Evolutionary conservation across 2,797 vertebrate genomes (phyloP).

Genomic region (Schizothorax lantsangensis): DNA sequence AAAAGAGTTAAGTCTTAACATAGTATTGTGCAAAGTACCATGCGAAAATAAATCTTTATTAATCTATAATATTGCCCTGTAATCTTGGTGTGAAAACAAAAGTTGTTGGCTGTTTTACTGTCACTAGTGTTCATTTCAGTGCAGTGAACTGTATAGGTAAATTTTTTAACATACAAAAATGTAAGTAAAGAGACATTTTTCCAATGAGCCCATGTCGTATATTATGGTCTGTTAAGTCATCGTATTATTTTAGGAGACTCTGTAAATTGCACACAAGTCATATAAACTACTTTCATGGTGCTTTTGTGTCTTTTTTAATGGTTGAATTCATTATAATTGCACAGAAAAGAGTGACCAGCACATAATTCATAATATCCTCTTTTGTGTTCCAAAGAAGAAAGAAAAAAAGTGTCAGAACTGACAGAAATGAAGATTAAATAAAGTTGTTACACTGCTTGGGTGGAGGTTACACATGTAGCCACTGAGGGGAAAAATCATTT

Average conservation of each 20-base stretch:
- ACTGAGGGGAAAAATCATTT: conserved; percentile 48
- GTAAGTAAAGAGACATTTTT: not conserved
- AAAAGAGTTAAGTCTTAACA: not conserved
- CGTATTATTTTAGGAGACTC: not conserved
- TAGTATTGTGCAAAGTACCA: not conserved
- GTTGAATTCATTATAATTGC: not conserved
- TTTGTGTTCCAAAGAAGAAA: not conserved
- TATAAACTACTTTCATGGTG: not conserved
- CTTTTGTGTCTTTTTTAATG: not conserved
- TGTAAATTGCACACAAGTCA: not conserved
- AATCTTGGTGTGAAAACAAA: not conserved
- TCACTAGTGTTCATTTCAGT: not conserved
- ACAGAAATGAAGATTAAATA: conserved; percentile 47
- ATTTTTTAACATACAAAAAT: not conserved
- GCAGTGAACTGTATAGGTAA: not conserved
- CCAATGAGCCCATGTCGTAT: not conserved
- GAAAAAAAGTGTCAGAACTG: not conserved
- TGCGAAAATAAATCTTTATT: not conserved
- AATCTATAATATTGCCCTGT: not conserved
- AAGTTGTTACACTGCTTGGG: conserved; percentile 18
- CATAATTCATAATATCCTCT: not conserved
- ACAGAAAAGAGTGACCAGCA: not conserved
- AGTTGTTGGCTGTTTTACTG: not conserved
- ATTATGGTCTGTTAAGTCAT: not conserved
- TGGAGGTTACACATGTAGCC: conserved; percentile 1